A percentile compares a stretch with the other conserved stretches of the same genome.
These are phyloP conservation scores for Polymixis lichenea DNA, from an alignment of 2,888 invertebrate genomes.

Conservation along the genomic window DNA sequence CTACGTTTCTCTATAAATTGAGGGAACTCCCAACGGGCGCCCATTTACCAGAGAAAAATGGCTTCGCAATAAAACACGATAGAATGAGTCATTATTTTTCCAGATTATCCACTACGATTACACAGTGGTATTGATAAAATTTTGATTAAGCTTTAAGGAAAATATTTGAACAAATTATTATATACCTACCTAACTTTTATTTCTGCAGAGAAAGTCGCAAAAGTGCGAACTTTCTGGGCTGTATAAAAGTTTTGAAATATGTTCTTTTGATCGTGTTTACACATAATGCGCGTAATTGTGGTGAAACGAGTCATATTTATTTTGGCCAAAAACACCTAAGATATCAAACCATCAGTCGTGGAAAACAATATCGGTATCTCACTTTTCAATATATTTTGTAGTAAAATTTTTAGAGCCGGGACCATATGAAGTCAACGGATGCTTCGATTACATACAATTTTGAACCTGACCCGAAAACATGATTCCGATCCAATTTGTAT, in stretches of 20 bases:
- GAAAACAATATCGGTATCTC: not conserved
- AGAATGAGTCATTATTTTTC: constrained; percentile 67
- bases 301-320: constrained; percentile 5
- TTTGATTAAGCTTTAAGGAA: constrained; percentile 42
- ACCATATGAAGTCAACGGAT: not conserved
- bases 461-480: constrained; percentile 10
- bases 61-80: constrained; percentile 70
- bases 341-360: not conserved
- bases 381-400: not conserved
- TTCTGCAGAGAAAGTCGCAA: constrained; percentile 3
- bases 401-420: not conserved
- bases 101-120: constrained; percentile 66
- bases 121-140: constrained; percentile 53
- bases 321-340: not conserved
- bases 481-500: constrained; percentile 19
- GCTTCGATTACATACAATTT: constrained; percentile 22
- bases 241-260: constrained; percentile 29
- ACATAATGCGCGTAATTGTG: not conserved
- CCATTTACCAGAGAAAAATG: constrained; percentile 71
- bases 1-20: constrained; percentile 68
- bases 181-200: not conserved
- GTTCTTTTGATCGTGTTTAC: constrained; percentile 19
- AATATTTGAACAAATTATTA: constrained; percentile 40
- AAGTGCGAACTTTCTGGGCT: constrained; percentile 3
- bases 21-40: constrained; percentile 66